A percentile compares a stretch with the other conserved stretches of the same genome.
These are phyloP conservation scores for Otus scops DNA, from an alignment of 2,797 vertebrate species.

Conservation along the genomic window DNA sequence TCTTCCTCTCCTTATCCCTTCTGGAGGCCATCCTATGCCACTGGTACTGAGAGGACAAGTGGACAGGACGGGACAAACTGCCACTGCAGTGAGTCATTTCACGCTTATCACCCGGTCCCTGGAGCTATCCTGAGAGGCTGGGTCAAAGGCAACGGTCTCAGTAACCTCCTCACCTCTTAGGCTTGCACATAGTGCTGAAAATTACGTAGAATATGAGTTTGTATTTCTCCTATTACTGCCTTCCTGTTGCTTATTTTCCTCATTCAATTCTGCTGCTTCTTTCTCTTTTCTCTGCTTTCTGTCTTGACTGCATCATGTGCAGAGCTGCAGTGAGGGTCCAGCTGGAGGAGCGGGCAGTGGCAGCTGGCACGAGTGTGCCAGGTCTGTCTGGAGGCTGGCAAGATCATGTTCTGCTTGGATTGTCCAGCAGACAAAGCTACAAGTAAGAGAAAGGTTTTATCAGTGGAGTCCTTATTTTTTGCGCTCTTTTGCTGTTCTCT, in stretches of 20 bases:
- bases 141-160: background rate
- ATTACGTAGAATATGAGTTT: background rate
- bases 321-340: background rate
- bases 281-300: background rate
- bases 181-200: background rate
- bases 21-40: background rate
- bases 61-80: background rate
- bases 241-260: background rate
- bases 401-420: background rate
- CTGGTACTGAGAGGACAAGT: background rate
- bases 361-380: too few species aligned
- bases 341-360: background rate
- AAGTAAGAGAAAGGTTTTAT: background rate
- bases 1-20: background rate
- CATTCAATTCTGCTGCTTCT: background rate
- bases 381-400: background rate
- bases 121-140: background rate
- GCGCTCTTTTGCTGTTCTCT: background rate
- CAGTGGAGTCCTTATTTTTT: background rate
- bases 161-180: background rate
- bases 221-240: background rate
- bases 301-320: background rate
- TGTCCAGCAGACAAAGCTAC: background rate
- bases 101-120: accelerated
- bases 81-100: background rate